These are phyloP conservation scores for Pegoplata infirma DNA, from an alignment of 2,888 invertebrate genomes.

Conservation along the genomic window DNA sequence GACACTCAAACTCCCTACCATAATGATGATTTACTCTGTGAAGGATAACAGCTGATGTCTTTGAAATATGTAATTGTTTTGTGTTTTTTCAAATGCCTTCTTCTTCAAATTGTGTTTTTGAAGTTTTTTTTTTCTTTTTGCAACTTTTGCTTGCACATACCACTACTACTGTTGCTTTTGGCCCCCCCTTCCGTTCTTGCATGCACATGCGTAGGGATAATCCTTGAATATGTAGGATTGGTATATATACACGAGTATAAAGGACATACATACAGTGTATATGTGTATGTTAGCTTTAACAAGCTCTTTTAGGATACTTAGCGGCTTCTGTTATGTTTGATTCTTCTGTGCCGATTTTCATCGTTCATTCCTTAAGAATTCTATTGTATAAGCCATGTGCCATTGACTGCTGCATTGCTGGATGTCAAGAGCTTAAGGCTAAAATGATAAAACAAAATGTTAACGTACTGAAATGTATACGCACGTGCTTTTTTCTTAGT, in stretches of 20 bases:
- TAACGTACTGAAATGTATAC: conserved; percentile 43
- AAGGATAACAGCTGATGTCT: conserved; percentile 58
- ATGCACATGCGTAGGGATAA: conserved; percentile 61
- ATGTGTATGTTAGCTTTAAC: conserved; percentile 1
- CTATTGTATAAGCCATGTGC: conserved; percentile 20
- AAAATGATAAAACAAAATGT: conserved; percentile 56
- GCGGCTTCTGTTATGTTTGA: conserved; percentile 43
- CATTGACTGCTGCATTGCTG: conserved; percentile 38
- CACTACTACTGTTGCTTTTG: conserved; percentile 32
- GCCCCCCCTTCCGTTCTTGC: conserved; percentile 2
- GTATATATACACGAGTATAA: conserved; percentile 6
- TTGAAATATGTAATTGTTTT: not conserved
- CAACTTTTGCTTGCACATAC: conserved; percentile 7
- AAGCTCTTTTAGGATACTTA: conserved; percentile 45
- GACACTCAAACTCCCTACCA: not conserved
- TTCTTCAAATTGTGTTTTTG: conserved; percentile 32
- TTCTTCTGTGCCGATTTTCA: conserved; percentile 21
- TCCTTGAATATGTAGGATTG: conserved; percentile 7
- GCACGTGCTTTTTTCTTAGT: conserved; percentile 55
- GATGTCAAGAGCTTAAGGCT: conserved; percentile 46
- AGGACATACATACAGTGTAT: conserved; percentile 21
- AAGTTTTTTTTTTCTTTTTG: not conserved
- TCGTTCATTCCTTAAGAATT: no score
- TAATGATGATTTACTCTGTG: conserved; percentile 13
- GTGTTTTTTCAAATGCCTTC: conserved; percentile 41